Evolutionary conservation across 2,888 invertebrate genomes (phyloP).

Genomic region (Dromius quadrimaculatus): DNA sequence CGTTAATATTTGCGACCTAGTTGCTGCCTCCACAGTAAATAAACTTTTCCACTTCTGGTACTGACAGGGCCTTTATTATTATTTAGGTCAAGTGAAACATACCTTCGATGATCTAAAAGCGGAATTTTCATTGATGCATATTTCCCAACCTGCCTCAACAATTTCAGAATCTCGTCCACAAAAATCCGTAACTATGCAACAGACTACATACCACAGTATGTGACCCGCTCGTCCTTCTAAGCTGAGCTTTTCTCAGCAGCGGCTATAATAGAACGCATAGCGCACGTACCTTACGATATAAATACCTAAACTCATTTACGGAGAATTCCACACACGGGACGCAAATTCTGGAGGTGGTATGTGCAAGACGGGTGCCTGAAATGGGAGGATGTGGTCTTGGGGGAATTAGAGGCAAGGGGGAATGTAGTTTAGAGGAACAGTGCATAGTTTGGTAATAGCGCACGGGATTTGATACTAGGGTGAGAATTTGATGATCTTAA

Average conservation of each 20-base stretch:
- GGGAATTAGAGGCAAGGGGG: not conserved
- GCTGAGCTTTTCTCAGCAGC: not conserved
- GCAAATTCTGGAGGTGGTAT: constrained; percentile 45
- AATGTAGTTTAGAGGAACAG: constrained; percentile 15
- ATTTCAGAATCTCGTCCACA: not conserved
- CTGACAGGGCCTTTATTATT: too few relatives aligned
- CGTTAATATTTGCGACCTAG: constrained; percentile 31
- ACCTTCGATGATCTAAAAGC: too few relatives aligned
- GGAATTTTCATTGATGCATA: constrained; percentile 8
- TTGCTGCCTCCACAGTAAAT: constrained; percentile 17
- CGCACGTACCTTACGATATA: constrained; percentile 47
- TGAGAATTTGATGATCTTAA: constrained; percentile 5
- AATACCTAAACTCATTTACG: constrained; percentile 49
- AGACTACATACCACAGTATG: not conserved
- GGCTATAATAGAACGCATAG: constrained; percentile 46
- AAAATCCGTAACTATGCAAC: constrained; percentile 12
- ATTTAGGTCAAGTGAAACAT: too few relatives aligned
- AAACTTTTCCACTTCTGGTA: constrained; percentile 7
- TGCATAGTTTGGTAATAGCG: constrained; percentile 45
- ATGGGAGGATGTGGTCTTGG: not conserved
- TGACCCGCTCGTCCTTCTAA: constrained; percentile 5
- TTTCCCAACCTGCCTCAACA: constrained; percentile 21
- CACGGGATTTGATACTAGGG: constrained; percentile 8
- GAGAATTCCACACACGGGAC: constrained; percentile 49
- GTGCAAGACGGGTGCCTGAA: constrained; percentile 7